Percentiles rank a stretch among this genome's conserved stretches.
Conservation (phyloP, 2,888 invertebrate genomes). For the Caradrina kadenii region DNA sequence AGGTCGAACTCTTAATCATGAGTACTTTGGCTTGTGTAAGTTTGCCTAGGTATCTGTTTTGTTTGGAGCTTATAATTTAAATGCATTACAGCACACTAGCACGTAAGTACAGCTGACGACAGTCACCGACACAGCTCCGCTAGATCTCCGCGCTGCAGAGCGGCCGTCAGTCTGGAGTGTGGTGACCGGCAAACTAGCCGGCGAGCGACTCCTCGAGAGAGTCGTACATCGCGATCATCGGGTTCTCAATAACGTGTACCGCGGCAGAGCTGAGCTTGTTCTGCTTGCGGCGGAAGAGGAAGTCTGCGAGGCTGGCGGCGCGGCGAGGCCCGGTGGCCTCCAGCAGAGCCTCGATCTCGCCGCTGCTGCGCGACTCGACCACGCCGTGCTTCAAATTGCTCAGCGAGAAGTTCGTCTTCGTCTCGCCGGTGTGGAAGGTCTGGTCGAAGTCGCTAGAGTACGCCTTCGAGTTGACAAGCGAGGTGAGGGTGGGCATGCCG, state of each 20-base stretch:
- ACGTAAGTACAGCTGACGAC: conserved; percentile 2
- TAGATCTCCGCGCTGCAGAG: not conserved
- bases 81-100: conserved; percentile 36
- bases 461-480: conserved; percentile 74
- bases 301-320: conserved; percentile 74
- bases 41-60: not conserved
- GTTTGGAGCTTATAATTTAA: conserved; percentile 6
- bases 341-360: conserved; percentile 70
- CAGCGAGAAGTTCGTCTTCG: conserved; percentile 67
- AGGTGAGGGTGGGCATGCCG: conserved; percentile 70
- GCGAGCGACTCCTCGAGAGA: conserved; percentile 30
- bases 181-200: conserved; percentile 21
- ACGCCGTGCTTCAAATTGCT: conserved; percentile 65
- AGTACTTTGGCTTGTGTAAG: not conserved
- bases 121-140: conserved; percentile 16
- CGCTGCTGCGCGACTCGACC: conserved; percentile 70
- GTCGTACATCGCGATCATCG: conserved; percentile 76
- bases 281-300: conserved; percentile 69
- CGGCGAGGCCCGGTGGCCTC: conserved; percentile 65
- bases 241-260: conserved; percentile 82
- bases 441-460: conserved; percentile 73
- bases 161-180: not conserved
- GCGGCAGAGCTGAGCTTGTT: conserved; percentile 50
- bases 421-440: conserved; percentile 47
- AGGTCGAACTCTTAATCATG: not conserved